Evolutionary conservation across 2,888 invertebrate species (phyloP), one percentile per base, ranked within the genome.

Genomic region (Diadegma fenestrale): DNA sequence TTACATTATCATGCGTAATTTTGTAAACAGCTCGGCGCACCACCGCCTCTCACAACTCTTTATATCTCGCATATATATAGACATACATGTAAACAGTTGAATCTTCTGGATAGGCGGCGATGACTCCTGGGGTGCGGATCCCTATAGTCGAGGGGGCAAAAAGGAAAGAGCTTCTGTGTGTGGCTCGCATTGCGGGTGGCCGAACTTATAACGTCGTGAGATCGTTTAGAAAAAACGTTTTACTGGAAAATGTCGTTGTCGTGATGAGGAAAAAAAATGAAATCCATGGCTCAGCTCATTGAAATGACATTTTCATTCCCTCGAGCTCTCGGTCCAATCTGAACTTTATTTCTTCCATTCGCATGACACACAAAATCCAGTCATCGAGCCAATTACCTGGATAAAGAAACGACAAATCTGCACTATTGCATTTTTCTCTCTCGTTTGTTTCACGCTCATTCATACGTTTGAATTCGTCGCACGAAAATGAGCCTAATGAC

Each of bases 1-100:
- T 93, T 93, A 93, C 93, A 93, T 93, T 94, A 93, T 94, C 94
- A 94, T 94, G 89, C 90, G 93, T 93, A 94, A 93, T 93, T 93
- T 93, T 90, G 92, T 93, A 94, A 93, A 93, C 94, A 93, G 86
- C 88, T 87, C 83, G 86, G 82, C 85, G 82, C 85, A 87, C 80
- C 85, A 85, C 83, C 87, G 82, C 81, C 77, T 82, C 84, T 85
- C 68, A 64, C 83, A 79, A 80, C 76, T 84, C 84, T 79, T 82
- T 80, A 77, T 78, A 78, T 71, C 54, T 54, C 43, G 22, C 45
- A 54, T 58, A 61, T 22, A 26, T 79, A 48, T 64, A 80, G 63
- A 41, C 37, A 76, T 78, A 77, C 66, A 45, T 48, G 48, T 78
- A 41, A 75, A 69, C 51, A 45, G 22, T 71, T 43, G 64, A 26